Conservation (phyloP, 2,113 vertebrate species). For the Microtus pennsylvanicus region DNA sequence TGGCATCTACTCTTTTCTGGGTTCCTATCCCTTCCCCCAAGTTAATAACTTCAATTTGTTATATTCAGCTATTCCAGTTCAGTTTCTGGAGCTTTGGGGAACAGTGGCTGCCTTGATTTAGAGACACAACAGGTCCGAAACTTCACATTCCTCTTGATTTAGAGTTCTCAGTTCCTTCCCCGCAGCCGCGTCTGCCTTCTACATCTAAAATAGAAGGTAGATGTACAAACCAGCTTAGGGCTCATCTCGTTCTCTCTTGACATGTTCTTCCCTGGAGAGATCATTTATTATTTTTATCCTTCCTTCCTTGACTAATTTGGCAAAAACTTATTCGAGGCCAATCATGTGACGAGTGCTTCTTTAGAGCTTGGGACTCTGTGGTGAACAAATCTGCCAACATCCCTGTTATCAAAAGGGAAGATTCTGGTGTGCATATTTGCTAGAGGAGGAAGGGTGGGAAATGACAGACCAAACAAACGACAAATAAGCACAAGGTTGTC, state of each 20-base stretch:
- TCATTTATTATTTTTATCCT: constrained; percentile 52
- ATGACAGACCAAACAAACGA: constrained; percentile 29
- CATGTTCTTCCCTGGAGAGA: constrained; percentile 42
- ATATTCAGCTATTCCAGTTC: neutral
- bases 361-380: constrained; percentile 9
- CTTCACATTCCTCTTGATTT: constrained; percentile 29
- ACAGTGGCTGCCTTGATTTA: neutral
- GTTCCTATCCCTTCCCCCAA: neutral
- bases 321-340: neutral
- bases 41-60: constrained; percentile 2
- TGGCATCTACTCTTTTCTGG: constrained; percentile 28
- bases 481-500: constrained; percentile 3
- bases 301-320: constrained; percentile 18
- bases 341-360: neutral
- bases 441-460: neutral
- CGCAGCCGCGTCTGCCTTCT: neutral
- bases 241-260: constrained; percentile 43
- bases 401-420: neutral
- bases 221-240: neutral
- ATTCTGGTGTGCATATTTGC: neutral
- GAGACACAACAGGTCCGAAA: neutral
- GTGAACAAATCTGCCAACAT: neutral
- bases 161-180: neutral
- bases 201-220: constrained; percentile 51
- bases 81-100: neutral